Evolutionary conservation across 2,888 invertebrate species (phyloP), one percentile per base, ranked within the genome.

Genomic region (Tipula helvola): DNA sequence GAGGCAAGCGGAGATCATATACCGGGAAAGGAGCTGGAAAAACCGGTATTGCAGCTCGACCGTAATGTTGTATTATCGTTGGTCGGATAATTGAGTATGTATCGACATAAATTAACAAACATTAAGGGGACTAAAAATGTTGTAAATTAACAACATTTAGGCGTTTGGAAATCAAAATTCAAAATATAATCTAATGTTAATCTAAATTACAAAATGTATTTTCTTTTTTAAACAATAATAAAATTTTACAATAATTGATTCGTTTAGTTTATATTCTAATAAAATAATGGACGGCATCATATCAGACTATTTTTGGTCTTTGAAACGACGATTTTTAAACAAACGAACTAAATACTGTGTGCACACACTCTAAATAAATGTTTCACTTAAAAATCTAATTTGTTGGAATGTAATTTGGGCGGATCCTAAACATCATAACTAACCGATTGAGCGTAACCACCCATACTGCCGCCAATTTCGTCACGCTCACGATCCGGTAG

Each of bases 401-500:
- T 71, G 71, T 71, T 71, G 71, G 71, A 12, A 18, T 18, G 28
- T 52, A 16, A 5, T 71, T 71, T 28, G 28, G 10, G 8, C 10
- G 7, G 28, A 39, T 83, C 39, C n/a, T n/a, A 84, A 5, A 84
- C 84, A 5, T 84, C 84, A 39, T 84, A 84, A 10, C 84, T 84
- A 7, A 84, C 41, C 16, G 84, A 84, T 84, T 84, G 84, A n/a
- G 84, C 41, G n/a, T 84, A 84, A 13, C 84, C 84, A 1, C 84
- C 84, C 1, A 41, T 16, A 16, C 39, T 84, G 5, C 36, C 39
- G 4, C 41, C 41, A 7, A 84, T 36, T 2, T 84, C 84, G 1
- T 84, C 84, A 16, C 36, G 36, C n/a, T 83, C 83, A 36, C 83
- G 93, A 85, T 95, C 94, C 36, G 94, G 93, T 83, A 95, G 91